These are phyloP conservation scores for Cheilosia vulpina DNA, from an alignment of 2,888 invertebrate species.

Conservation along the genomic window DNA sequence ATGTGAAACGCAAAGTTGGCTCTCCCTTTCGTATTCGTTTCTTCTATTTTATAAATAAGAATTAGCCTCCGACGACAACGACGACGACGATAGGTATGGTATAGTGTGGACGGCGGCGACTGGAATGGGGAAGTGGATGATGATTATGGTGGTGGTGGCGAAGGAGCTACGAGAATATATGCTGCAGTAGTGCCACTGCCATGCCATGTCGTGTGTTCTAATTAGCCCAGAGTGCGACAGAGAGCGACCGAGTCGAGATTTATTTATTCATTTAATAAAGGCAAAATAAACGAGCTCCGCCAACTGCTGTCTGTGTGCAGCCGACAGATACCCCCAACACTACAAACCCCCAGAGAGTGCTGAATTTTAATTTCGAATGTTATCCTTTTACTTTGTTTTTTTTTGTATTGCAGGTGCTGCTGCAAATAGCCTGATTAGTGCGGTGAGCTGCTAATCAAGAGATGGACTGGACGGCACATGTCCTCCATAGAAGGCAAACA, in stretches of 20 bases:
- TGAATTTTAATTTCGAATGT: constrained; percentile 27
- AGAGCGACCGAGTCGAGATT: constrained; percentile 50
- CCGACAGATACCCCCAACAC: too few relatives aligned
- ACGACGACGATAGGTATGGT: not conserved
- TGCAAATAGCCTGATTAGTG: constrained; percentile 51
- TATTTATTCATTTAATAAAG: constrained; percentile 68
- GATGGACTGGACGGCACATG: constrained; percentile 33
- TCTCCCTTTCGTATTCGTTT: constrained; percentile 46
- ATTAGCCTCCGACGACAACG: constrained; percentile 41
- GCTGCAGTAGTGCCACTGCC: constrained; percentile 52
- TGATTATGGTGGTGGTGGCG: constrained; percentile 19
- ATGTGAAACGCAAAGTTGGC: constrained; percentile 69
- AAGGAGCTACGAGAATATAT: constrained; percentile 12
- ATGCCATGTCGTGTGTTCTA: constrained; percentile 60
- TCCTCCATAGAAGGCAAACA: constrained; percentile 28
- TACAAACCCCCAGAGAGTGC: not conserved
- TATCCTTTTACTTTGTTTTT: constrained; percentile 28
- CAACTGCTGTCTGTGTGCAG: not conserved
- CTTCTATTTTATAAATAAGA: constrained; percentile 69
- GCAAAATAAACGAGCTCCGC: constrained; percentile 31
- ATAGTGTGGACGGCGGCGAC: not conserved
- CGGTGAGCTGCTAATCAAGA: constrained; percentile 61
- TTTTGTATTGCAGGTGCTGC: constrained; percentile 46
- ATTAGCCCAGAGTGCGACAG: constrained; percentile 48
- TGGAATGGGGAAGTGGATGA: not conserved